These are phyloP conservation scores for Spicauda simplicius DNA, from an alignment of 2,888 invertebrate species.

Conservation along the genomic window DNA sequence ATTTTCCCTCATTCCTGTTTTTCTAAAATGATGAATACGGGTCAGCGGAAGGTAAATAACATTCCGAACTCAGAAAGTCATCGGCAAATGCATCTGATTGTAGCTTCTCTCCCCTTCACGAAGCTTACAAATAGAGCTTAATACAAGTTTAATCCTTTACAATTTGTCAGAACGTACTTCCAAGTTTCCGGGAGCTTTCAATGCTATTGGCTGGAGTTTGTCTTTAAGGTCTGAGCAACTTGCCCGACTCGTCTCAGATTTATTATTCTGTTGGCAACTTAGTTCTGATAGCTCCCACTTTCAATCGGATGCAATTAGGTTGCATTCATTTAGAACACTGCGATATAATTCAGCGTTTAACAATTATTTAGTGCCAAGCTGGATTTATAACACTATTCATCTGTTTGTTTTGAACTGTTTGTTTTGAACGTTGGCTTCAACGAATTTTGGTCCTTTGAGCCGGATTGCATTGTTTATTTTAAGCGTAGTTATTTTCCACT, in stretches of 20 bases:
- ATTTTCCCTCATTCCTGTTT: neutral
- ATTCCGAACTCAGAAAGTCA: constrained; percentile 7
- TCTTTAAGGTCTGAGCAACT: constrained; percentile 35
- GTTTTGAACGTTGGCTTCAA: neutral
- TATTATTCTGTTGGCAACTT: constrained; percentile 36
- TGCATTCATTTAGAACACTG: constrained; percentile 16
- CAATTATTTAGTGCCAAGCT: neutral
- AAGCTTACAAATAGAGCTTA: constrained; percentile 36
- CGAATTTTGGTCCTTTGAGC: neutral
- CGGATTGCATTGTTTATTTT: neutral
- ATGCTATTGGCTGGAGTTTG: constrained; percentile 36
- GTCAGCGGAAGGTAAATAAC: neutral
- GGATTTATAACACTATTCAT: neutral
- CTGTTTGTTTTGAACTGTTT: neutral
- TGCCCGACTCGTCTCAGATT: constrained; percentile 32
- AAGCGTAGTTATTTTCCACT: too few species aligned
- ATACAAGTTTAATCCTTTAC: constrained; percentile 38
- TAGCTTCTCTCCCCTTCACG: constrained; percentile 4
- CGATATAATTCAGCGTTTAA: neutral
- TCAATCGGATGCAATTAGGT: constrained; percentile 25
- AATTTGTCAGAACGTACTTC: constrained; percentile 37
- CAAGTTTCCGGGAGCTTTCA: constrained; percentile 36
- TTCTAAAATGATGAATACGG: neutral
- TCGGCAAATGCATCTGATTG: constrained; percentile 19
- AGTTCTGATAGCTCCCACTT: constrained; percentile 27